Base-by-base conservation (phyloP, 2,888 invertebrate species). In the Thecocarcelia acutangulata region DNA sequence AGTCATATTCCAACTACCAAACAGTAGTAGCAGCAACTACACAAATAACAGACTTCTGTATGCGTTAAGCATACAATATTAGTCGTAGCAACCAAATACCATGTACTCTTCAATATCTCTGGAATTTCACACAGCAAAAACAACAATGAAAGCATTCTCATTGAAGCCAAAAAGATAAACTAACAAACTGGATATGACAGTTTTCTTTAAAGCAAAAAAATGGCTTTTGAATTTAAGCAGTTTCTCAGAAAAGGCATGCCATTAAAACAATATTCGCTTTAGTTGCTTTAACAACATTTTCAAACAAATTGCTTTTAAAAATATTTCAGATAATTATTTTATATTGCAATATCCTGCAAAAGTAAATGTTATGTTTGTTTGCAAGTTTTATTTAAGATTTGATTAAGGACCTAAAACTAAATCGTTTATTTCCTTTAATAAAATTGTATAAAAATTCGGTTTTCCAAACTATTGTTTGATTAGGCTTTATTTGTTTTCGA, bases 41-140 rank as follows among this genome's bases (percentile, higher is more conserved):
- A 69, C 77, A 70, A 77, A 70, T 64, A 77, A 77, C 58, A 78
- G 72, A 73, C 72, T 78, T 72, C 24, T 72, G 78, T 70, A 70
- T 82, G 82, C 78, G 78, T 78, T 66, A 70, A 82, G 82, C 82
- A 82, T 82, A 82, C 48, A 78, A 82, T 82, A 82, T 78, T 78
- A 82, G 74, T 66, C 21, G 40, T 17, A 56, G 74, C 70, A 76
- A 81, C 68, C 77, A 78, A 77, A 72, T 68, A 58, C 42, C 64
- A 78, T 59, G 24, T 28, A 54, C 59, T 46, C 28, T 44, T 15
- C 44, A 12, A 40, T 70, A 66, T 78, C 72, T 78, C 46, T 78
- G 48, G 28, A 72, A 66, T 78, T 61, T 69, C 46, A 44, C 50
- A 46, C 52, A 59, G 6, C 24, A 75, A 40, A 15, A 70, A 58